Evolutionary conservation across 2,113 vertebrate species (phyloP), one percentile per base, ranked within the genome.

Genomic region (Acanthisitta chloris): DNA sequence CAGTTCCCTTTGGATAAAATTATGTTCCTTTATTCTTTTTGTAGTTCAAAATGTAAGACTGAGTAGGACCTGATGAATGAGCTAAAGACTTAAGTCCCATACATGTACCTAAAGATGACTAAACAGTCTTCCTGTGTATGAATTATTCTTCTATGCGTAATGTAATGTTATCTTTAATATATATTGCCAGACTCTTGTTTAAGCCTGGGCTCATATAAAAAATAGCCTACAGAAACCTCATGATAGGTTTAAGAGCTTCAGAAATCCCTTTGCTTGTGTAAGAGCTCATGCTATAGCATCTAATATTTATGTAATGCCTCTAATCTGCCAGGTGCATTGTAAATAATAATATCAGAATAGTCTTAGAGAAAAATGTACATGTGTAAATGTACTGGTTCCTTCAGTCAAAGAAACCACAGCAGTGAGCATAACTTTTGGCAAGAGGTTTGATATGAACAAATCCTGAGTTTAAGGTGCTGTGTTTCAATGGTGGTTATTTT

Each of bases 261-360:
- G 51, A 92, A 92, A 86, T 96, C 36, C 48, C 17, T 80, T 77
- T 93, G 25, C 40, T 86, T 73, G 34, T 76, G 18, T 78, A 91
- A 92, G 73, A 88, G 55, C 48, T 84, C 79, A 74, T 64, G 46
- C 19, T 83, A 13, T 71, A 57, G n/a, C 71, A 88, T 72, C 69
- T 93, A 83, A 70, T 91, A 77, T 95, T 94, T 96, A 58, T 96
- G 58, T 73, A 70, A 73, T 90, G 45, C 66, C 36, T 90, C 49
- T 90, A 79, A 90, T 91, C 78, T 76, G 58, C 66, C 33, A 72
- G 57, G 61, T 72, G 58, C 88, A 59, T 77, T 77, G 66, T 38
- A 93, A 82, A n/a, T 66, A 87, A 55, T 88, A 40, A 57, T 88
- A 90, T 74, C 61, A 52, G 72, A 90, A 73, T 74, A 92, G 81